These are phyloP conservation scores for Plestiodon gilberti DNA, from an alignment of 2,113 vertebrate genomes.

Conservation along the genomic window DNA sequence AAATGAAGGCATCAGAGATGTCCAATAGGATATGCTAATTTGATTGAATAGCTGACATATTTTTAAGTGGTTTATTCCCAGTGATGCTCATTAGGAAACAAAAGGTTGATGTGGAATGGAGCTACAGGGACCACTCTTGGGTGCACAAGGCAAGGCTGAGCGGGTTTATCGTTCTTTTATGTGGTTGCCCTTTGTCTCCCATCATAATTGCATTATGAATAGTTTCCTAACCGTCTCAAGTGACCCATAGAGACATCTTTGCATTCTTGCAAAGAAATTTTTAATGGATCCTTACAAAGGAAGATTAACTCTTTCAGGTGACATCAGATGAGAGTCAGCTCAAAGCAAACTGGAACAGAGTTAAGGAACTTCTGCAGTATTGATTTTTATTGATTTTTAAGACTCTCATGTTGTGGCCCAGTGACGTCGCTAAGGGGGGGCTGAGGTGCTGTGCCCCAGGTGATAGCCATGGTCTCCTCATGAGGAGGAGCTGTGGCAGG, in stretches of 20 bases:
- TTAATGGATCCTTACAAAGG: constrained; percentile 7
- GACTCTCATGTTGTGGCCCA: not conserved
- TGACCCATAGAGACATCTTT: not conserved
- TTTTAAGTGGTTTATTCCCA: constrained; percentile 58
- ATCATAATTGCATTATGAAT: constrained; percentile 65
- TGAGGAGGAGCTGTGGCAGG: too few species aligned
- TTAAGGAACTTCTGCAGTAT: not conserved
- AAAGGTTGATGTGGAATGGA: constrained; percentile 42
- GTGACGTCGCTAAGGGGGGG: too few species aligned
- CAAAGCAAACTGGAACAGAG: not conserved
- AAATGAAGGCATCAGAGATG: constrained; percentile 60
- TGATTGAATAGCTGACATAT: constrained; percentile 54
- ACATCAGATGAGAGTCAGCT: not conserved
- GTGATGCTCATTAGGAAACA: constrained; percentile 66
- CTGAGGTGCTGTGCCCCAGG: too few species aligned
- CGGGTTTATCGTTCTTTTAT: constrained; percentile 33
- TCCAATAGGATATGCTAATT: constrained; percentile 57
- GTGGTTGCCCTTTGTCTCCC: constrained; percentile 51
- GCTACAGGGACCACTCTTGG: constrained; percentile 41
- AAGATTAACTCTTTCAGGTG: constrained; percentile 20
- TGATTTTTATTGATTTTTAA: too few species aligned
- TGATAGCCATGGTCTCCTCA: too few species aligned
- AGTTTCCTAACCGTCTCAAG: constrained; percentile 40
- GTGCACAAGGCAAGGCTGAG: constrained; percentile 44
- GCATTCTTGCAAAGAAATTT: constrained; percentile 17